Evolutionary conservation across 2,113 vertebrate genomes (phyloP).

Genomic region (Nothobranchius furzeri): DNA sequence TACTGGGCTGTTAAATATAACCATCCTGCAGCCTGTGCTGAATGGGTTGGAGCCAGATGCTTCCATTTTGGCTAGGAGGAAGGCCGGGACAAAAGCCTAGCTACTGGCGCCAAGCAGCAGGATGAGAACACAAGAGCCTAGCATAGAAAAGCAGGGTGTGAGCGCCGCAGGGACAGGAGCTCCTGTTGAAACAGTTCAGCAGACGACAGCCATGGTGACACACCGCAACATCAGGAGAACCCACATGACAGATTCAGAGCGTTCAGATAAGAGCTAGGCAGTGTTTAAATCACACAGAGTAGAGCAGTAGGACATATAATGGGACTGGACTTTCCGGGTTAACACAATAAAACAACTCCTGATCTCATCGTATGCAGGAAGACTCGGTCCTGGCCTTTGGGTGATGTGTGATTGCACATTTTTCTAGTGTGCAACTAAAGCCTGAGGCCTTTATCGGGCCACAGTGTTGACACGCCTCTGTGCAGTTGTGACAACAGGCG

Average conservation of each 20-base stretch:
- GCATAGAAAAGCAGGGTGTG: neutral
- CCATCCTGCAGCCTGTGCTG: conserved; percentile 34
- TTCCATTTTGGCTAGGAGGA: conserved; percentile 54
- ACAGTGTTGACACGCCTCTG: conserved; percentile 5
- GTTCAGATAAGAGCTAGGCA: conserved; percentile 32
- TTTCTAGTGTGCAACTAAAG: neutral
- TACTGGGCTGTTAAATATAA: conserved; percentile 51
- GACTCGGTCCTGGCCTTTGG: neutral
- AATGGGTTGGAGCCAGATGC: conserved; percentile 44
- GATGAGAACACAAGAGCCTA: conserved; percentile 63
- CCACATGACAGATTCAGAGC: conserved; percentile 52
- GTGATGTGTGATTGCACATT: conserved; percentile 2
- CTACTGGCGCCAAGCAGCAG: conserved; percentile 40
- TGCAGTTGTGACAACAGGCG: conserved; percentile 14
- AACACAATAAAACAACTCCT: conserved; percentile 29
- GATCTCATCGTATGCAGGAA: conserved; percentile 19
- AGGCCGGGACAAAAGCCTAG: conserved; percentile 49
- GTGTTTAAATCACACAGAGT: conserved; percentile 7
- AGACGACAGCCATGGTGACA: conserved; percentile 34
- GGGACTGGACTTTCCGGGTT: conserved; percentile 18
- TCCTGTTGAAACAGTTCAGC: conserved; percentile 23
- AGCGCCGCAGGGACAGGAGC: neutral
- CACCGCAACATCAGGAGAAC: conserved; percentile 35
- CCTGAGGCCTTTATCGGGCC: conserved; percentile 27
- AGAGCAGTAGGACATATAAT: neutral